A percentile compares a stretch with the other conserved stretches of the same genome.
Evolutionary conservation across 1,140 invertebrate species (phyloP).

Genomic region (Zaprionus tsacasi): DNA sequence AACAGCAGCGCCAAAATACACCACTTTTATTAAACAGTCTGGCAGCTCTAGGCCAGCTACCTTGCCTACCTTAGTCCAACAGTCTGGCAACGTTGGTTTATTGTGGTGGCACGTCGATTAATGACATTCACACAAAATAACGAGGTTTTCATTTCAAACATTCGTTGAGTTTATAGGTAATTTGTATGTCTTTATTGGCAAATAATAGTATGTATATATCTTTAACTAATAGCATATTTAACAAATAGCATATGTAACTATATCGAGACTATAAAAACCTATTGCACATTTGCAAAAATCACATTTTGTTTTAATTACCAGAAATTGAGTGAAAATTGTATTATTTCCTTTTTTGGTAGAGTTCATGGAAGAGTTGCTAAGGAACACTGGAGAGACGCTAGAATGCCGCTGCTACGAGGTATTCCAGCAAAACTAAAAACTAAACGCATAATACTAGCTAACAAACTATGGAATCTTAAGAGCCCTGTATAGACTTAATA

Average conservation of each 20-base stretch:
- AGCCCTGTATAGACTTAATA: conserved; percentile 46
- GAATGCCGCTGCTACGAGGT: conserved; percentile 44
- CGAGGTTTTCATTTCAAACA: background rate
- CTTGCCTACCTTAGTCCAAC: background rate
- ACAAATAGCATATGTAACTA: conserved; percentile 7
- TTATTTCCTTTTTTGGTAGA: conserved; percentile 23
- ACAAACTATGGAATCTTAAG: conserved; percentile 48
- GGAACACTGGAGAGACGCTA: conserved; percentile 49
- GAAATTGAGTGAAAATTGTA: conserved; percentile 25
- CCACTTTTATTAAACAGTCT: background rate
- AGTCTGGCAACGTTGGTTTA: background rate
- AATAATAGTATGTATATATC: conserved; percentile 1
- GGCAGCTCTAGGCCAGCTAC: background rate
- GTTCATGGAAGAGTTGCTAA: conserved; percentile 29
- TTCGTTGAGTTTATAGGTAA: background rate
- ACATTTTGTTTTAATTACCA: conserved; percentile 29
- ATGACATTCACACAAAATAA: background rate
- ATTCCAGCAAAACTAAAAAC: conserved; percentile 32
- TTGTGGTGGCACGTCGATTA: background rate
- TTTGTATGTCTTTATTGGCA: conserved; percentile 11
- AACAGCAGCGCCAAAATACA: background rate
- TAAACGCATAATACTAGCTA: conserved; percentile 46
- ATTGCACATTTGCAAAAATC: conserved; percentile 46
- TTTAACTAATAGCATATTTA: conserved; percentile 6
- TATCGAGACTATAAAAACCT: conserved; percentile 30